Evolutionary conservation across 2,113 vertebrate species (phyloP).

Genomic region (Dendropsophus ebraccatus): DNA sequence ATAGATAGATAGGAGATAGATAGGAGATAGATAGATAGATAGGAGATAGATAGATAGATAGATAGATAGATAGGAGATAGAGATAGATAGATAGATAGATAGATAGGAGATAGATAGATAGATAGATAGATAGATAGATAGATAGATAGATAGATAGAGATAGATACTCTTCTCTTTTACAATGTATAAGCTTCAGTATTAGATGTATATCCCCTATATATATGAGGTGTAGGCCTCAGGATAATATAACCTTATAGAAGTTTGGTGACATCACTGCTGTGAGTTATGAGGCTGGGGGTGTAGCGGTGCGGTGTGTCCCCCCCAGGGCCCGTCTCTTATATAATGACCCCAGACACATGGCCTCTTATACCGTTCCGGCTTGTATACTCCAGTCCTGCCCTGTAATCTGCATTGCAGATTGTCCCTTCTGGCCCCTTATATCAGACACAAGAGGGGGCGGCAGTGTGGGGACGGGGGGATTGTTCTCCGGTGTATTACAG

Average conservation of each 20-base stretch:
- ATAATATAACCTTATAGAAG: background rate
- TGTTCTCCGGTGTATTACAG: background rate
- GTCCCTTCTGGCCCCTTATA: background rate
- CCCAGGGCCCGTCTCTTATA: background rate
- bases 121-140: background rate
- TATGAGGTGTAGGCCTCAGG: no score
- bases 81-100: no score
- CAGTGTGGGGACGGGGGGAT: background rate
- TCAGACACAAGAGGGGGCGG: background rate
- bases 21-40: background rate
- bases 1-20: background rate
- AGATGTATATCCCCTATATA: no score
- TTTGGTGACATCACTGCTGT: background rate
- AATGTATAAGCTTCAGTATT: no score
- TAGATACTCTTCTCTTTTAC: no score
- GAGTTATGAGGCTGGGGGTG: background rate
- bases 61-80: no score
- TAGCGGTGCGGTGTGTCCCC: background rate
- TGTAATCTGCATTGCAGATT: conserved; percentile 52
- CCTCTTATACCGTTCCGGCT: background rate
- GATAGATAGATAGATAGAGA: conserved; percentile 8
- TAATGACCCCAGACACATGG: background rate
- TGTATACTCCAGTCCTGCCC: background rate
- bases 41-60: no score
- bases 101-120: no score